Evolutionary conservation across 1,140 invertebrate species (phyloP).

Genomic region (Brachionus sp.): DNA sequence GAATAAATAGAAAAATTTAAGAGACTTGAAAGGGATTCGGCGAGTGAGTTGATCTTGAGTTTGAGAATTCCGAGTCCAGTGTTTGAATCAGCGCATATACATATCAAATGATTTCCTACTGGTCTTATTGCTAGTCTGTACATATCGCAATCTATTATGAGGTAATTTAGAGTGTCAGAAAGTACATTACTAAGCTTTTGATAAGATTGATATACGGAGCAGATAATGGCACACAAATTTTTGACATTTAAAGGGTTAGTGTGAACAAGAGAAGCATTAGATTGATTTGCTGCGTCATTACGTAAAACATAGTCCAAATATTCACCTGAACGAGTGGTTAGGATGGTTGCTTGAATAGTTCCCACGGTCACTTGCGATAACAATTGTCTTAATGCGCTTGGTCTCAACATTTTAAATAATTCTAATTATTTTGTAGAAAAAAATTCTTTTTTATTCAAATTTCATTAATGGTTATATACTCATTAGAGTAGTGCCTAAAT

Average conservation of each 20-base stretch:
- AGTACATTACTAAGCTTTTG: slow-evolving; percentile 13
- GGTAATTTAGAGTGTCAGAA: not conserved
- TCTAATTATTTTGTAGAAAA: not conserved
- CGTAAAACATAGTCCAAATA: slow-evolving; percentile 35
- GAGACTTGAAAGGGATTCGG: slow-evolving; percentile 22
- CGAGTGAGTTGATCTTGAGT: slow-evolving; percentile 25
- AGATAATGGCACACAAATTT: slow-evolving; percentile 39
- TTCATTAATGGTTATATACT: not conserved
- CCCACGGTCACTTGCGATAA: slow-evolving; percentile 13
- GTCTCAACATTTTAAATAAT: slow-evolving; percentile 32
- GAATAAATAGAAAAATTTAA: slow-evolving; percentile 41
- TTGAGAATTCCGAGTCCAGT: slow-evolving; percentile 43
- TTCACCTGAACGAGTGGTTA: slow-evolving; percentile 21
- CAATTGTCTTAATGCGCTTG: slow-evolving; percentile 29
- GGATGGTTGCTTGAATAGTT: slow-evolving; percentile 22
- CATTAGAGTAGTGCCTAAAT: not conserved
- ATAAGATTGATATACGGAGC: slow-evolving; percentile 42
- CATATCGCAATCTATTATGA: slow-evolving; percentile 35
- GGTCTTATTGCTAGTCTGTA: slow-evolving; percentile 31
- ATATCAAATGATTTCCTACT: slow-evolving; percentile 33
- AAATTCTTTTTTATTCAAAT: not conserved
- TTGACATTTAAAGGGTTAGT: slow-evolving; percentile 14
- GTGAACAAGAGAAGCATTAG: not conserved
- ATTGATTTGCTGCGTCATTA: not conserved
- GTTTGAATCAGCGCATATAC: slow-evolving; percentile 39